phyloP scores from a whole-genome alignment of 2,797 vertebrate genomes.

The Macropus fuliginosus region DNA sequence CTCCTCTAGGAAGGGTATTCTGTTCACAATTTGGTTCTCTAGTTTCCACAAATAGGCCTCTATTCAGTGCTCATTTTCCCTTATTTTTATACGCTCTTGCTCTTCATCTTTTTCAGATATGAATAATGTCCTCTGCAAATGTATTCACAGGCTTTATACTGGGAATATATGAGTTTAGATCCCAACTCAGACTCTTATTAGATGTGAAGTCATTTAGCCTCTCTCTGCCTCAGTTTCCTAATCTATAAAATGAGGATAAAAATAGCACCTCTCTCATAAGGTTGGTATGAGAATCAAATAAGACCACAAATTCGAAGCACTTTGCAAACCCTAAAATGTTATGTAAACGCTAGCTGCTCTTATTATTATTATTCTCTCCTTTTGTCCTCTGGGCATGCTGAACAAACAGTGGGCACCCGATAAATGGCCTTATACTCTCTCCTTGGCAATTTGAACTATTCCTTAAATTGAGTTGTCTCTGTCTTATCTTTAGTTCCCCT shows the following conservation, averaged over 20 bases:
- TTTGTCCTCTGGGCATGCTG: neutral
- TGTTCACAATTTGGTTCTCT: neutral
- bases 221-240: neutral
- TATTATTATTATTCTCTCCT: neutral
- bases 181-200: neutral
- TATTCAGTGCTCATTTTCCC: neutral
- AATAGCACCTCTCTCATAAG: neutral
- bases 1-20: neutral
- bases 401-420: conserved; percentile 20
- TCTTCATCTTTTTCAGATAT: neutral
- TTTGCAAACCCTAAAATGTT: neutral
- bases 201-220: neutral
- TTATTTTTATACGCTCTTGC: neutral
- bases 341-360: neutral
- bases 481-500: conserved; percentile 21
- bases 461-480: conserved; percentile 16
- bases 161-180: neutral
- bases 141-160: neutral
- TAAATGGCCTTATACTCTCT: conserved; percentile 14
- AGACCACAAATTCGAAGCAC: neutral
- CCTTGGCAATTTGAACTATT: neutral
- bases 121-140: neutral
- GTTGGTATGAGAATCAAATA: neutral
- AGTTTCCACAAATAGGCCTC: neutral
- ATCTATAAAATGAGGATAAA: neutral